These are phyloP conservation scores for Brachyrhaphis roseni DNA, from an alignment of 2,797 vertebrate genomes.

Conservation along the genomic window DNA sequence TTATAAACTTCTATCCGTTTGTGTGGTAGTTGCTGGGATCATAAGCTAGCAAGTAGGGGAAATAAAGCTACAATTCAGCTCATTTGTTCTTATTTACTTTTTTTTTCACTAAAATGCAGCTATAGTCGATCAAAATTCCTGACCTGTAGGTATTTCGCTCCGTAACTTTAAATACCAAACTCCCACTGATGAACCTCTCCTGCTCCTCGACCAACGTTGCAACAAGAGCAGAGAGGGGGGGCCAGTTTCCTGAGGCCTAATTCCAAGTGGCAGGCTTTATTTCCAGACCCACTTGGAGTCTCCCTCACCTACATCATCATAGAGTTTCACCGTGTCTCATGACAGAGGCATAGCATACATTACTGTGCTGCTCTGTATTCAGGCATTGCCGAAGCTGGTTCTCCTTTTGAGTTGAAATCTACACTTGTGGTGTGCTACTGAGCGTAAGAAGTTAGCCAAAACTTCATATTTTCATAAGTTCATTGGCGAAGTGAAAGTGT, in stretches of 20 bases:
- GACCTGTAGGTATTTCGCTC: slow-evolving; percentile 1
- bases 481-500: background rate
- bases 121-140: slow-evolving; percentile 9
- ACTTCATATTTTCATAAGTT: no score
- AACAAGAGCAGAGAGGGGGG: slow-evolving; percentile 32
- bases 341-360: slow-evolving; percentile 75
- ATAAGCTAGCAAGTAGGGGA: background rate
- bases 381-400: slow-evolving; percentile 43
- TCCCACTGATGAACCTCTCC: slow-evolving; percentile 29
- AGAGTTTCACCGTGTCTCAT: slow-evolving; percentile 73
- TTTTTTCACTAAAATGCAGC: background rate
- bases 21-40: slow-evolving; percentile 24
- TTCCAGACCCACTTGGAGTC: slow-evolving; percentile 73
- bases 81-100: background rate
- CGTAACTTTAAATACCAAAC: slow-evolving; percentile 18
- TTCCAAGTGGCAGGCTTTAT: slow-evolving; percentile 76
- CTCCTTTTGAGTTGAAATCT: slow-evolving; percentile 39
- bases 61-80: background rate
- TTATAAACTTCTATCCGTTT: slow-evolving; percentile 3
- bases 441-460: slow-evolving; percentile 6
- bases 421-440: slow-evolving; percentile 45
- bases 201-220: slow-evolving; percentile 16
- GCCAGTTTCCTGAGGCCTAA: slow-evolving; percentile 66
- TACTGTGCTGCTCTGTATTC: slow-evolving; percentile 70
- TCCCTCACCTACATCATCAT: slow-evolving; percentile 75